phyloP scores from a whole-genome alignment of 2,797 vertebrate species.

The Muscicapa striata region DNA sequence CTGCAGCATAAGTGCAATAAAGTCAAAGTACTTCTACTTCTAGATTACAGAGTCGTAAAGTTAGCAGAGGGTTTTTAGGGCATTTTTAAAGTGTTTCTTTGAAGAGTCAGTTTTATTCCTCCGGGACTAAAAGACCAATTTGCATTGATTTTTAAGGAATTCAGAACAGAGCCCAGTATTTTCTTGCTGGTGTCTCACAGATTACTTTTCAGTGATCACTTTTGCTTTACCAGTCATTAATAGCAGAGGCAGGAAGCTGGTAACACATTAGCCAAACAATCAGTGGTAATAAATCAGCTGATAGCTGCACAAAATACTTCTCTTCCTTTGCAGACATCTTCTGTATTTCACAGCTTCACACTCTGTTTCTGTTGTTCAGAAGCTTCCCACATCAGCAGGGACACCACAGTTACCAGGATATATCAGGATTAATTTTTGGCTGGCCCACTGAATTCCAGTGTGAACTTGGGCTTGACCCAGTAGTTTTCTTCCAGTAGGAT shows the following conservation, averaged over 20 bases:
- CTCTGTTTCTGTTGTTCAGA: not conserved
- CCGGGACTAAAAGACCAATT: not conserved
- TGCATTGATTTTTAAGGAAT: not conserved
- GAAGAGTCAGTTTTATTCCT: not conserved
- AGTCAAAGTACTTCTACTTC: not conserved
- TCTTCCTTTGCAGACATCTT: not conserved
- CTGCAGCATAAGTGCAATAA: not conserved
- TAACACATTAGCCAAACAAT: not conserved
- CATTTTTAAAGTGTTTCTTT: not conserved
- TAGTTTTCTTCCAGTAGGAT: not conserved
- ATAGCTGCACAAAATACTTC: not conserved
- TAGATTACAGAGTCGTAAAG: not conserved
- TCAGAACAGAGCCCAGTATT: not conserved
- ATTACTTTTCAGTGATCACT: not conserved
- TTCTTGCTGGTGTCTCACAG: not conserved
- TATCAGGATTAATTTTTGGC: not conserved
- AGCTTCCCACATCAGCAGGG: not conserved
- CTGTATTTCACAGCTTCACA: not conserved
- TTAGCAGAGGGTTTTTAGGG: not conserved
- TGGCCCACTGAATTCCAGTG: not conserved
- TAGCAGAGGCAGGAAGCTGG: not conserved
- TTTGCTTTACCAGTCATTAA: not conserved
- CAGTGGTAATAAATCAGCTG: not conserved
- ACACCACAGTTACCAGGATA: not conserved
- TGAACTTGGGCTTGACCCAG: not conserved